These are phyloP conservation scores for Zophobas morio DNA, from an alignment of 1,140 invertebrate species.

Conservation along the genomic window DNA sequence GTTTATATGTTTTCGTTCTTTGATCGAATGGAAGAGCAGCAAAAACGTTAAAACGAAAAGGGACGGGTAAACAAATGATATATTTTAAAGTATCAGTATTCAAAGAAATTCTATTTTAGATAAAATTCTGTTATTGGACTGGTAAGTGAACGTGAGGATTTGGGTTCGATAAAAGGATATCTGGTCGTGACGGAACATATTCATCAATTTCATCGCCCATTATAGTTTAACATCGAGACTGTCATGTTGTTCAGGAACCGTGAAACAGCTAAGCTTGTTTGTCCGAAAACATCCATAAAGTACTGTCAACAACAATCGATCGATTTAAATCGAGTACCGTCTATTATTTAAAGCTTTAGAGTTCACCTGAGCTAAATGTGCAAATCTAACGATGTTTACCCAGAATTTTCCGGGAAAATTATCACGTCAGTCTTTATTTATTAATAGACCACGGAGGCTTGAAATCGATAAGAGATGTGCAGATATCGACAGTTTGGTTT, in stretches of 20 bases:
- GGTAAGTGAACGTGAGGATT: slow-evolving; percentile 23
- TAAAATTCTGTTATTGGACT: slow-evolving; percentile 28
- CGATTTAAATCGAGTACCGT: background rate
- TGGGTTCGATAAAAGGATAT: slow-evolving; percentile 29
- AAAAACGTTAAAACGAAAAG: slow-evolving; percentile 25
- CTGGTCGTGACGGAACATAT: slow-evolving; percentile 41
- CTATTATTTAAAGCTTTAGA: too few relatives aligned
- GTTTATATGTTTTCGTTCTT: slow-evolving; percentile 22
- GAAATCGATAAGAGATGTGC: background rate
- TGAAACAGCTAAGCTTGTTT: slow-evolving; percentile 40
- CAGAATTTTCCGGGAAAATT: slow-evolving; percentile 8
- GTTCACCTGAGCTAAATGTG: too few relatives aligned
- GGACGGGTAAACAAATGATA: slow-evolving; percentile 21
- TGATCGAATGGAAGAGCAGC: slow-evolving; percentile 21
- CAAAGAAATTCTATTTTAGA: slow-evolving; percentile 13
- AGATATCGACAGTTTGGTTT: background rate
- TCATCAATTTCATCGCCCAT: slow-evolving; percentile 37
- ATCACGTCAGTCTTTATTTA: slow-evolving; percentile 7
- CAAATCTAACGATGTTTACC: background rate
- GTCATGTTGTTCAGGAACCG: slow-evolving; percentile 35
- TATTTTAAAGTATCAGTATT: slow-evolving; percentile 12
- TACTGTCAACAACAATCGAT: slow-evolving; percentile 29
- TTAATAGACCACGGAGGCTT: slow-evolving; percentile 8
- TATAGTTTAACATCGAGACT: slow-evolving; percentile 35
- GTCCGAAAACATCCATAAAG: slow-evolving; percentile 35